Base-by-base conservation (phyloP, 2,113 vertebrate species). In the Dipodomys stephensi region DNA sequence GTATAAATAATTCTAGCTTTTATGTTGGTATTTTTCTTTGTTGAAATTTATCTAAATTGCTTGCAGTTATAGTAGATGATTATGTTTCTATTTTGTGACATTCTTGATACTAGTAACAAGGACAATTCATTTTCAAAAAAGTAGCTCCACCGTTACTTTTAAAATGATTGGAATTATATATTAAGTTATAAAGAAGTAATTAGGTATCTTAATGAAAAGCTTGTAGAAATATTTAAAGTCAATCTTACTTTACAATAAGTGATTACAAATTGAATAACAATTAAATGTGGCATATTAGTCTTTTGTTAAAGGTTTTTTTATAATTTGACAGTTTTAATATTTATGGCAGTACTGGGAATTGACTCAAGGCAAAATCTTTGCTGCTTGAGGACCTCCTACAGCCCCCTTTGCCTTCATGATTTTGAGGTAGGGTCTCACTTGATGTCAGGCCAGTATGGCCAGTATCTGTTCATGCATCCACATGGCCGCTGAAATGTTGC, bases 1-100 rank as follows among this genome's bases (percentile, higher is more conserved):
- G 87, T 87, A 71, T 72, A 87, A 83, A 35, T 49, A 94, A 73
- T 81, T 94, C 53, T 83, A 68, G 44, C 19, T 81, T 81, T 80
- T 68, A 27, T 0, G 60, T 7, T 76, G 18, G 6, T 32, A 20
- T 60, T 80, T 93, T 49, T 72, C 82, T 91, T 73, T 93, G 32
- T 25, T 90, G 9, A 83, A 77, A 19, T 82, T 53, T 73, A 60
- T 27, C 39, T 78, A 88, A 92, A 74, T 15, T 83, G 15, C 88
- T n/a, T 76, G 13, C 68, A 11, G 25, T 7, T 4, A n/a, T 32
- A 67, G 19, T n/a, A 76, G 85, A 71, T n/a, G 93, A 87, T 27
- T 68, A 15, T 90, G n/a, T 10, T 91, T 91, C 60, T 44, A 32
- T 71, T 87, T 90, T 91, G 28, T 69, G 28, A 83, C 79, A 13